These are phyloP conservation scores for Oreochromis spilurus DNA, from an alignment of 2,113 vertebrate genomes.

Conservation along the genomic window DNA sequence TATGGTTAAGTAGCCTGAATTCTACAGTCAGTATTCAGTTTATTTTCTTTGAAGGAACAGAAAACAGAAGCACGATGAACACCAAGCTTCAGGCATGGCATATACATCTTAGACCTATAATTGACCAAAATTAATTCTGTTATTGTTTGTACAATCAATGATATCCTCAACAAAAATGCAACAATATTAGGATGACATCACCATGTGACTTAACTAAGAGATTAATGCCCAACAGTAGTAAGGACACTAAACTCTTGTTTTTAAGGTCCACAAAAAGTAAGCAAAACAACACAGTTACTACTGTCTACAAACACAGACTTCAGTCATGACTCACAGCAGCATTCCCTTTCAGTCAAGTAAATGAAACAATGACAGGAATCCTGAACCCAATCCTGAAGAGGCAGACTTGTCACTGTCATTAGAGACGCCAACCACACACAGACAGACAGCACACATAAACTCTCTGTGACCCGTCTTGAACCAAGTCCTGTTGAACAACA, in stretches of 20 bases:
- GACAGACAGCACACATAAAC: conserved; percentile 52
- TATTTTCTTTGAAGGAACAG: background rate
- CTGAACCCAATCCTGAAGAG: background rate
- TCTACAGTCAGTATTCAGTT: background rate
- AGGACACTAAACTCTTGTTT: background rate
- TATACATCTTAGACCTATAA: background rate
- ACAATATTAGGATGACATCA: background rate
- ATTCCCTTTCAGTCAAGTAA: background rate
- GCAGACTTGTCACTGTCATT: conserved; percentile 1
- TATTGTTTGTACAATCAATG: background rate
- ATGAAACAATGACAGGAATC: conserved; percentile 20
- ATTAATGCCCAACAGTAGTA: background rate
- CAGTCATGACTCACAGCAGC: background rate
- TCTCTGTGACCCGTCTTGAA: conserved; percentile 30
- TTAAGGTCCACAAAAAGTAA: background rate
- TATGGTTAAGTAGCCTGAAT: background rate
- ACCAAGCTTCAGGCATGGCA: background rate
- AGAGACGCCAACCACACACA: conserved; percentile 9
- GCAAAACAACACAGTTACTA: background rate
- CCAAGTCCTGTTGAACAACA: conserved; percentile 15
- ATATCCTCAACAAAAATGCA: background rate
- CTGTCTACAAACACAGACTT: background rate
- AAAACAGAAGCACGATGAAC: background rate
- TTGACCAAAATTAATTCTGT: background rate
- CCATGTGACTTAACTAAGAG: background rate